Base-by-base conservation (phyloP, 2,888 invertebrate species). In the Agrotis ipsilon region DNA sequence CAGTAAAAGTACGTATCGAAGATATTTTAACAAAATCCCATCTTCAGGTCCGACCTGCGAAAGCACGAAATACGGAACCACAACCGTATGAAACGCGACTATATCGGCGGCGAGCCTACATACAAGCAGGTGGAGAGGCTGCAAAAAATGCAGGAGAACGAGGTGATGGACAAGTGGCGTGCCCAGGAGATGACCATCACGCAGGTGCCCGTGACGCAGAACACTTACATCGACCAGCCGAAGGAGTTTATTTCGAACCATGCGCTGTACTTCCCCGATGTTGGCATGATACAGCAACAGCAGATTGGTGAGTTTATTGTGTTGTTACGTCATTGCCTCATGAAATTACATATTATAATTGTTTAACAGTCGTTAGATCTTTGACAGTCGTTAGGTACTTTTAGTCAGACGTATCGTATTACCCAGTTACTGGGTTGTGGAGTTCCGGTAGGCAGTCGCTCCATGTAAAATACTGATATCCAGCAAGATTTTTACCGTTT, bases 41-140 rank as follows among this genome's bases (percentile, higher is more conserved):
- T 62, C 11, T 51, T 32, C 74, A 96, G 96, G 85, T 95, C 96
- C 0, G 96, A 96, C 51, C 90, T 96, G 1, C 92, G 96, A n/a
- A 96, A 96, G 73, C 96, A 96, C 85, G 96, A 96, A 80, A 95
- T 96, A 27, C 91, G 94, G 6, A 92, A 89, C 62, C 96, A 96
- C 90, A 94, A 96, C 71, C 93, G 96, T 45, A 88, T 91, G n/a
- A 96, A 96, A 68, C 93, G 95, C 19, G 94, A 94, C 82, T 96
- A 95, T 86, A 86, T 95, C 13, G 96, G 96, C 79, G 96, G 96
- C 43, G 96, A 96, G 82, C 96, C 96, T 1, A 87, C 95, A 0
- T 96, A 96, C 90, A 95, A 94, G 70, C 95, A 93, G 80, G 93
- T 93, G 7, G 96, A 96, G 77, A 82, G 95, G 19, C 78, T 96